Base-by-base conservation (phyloP, 2,113 vertebrate genomes). In the Grallaria varia region DNA sequence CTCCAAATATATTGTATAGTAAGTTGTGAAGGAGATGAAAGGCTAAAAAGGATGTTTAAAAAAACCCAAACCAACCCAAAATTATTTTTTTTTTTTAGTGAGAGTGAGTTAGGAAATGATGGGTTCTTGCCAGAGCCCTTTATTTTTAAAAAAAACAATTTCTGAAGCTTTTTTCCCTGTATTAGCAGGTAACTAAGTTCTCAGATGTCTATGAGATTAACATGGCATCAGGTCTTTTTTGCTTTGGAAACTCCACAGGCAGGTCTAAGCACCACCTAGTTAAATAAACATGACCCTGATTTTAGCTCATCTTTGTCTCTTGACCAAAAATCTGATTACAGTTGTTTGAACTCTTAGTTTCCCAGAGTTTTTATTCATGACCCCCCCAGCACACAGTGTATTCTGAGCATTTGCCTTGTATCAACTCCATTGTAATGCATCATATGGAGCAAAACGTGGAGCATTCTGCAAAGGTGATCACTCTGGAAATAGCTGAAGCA, bases 391-490 rank as follows among this genome's bases (percentile, higher is more conserved):
- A 44, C 63, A 40, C 8, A 23, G 12, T 31, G 9, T 9, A 53
- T 27, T 25, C 25, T 40, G 49, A 49, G 40, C 5, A 8, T 28
- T 42, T 42, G 2, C 39, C 40, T 47, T 22, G 19, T 2, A 14
- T 6, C 28, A 60, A 55, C 10, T 42, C 7, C 20, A 75, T 75
- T 55, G 33, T 42, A 42, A 44, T 37, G 14, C 1, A 2, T 63
- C 44, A 39, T 2, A 11, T 6, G 18, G n/a, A 47, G 14, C 31
- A 75, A 88, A 83, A n/a, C 1, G 1, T 0, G 3, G 0, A 1
- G 6, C 2, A 2, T 28, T 72, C 23, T 25, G 58, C 0, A 1
- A 45, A 39, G 20, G 5, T n/a, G 16, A 60, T 50, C 12, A 12
- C 27, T 73, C 42, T 37, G 23, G 50, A 44, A 72, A 63, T 2